A percentile compares a stretch with the other conserved stretches of the same genome.
Conservation (phyloP, 2,888 invertebrate genomes). For the Xylocampa areola region DNA sequence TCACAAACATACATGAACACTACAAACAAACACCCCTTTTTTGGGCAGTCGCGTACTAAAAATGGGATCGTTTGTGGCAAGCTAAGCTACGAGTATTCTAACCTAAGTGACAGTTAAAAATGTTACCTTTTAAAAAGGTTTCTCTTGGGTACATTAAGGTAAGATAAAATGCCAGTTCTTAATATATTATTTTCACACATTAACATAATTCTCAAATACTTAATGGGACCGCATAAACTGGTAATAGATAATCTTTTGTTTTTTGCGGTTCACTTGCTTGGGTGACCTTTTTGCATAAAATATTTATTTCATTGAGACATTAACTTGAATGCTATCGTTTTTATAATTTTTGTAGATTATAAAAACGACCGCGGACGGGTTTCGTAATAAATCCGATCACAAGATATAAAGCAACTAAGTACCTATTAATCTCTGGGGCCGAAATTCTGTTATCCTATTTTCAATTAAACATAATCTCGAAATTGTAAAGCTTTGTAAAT, state of each 20-base stretch:
- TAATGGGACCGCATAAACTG: constrained; percentile 10
- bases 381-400: too few relatives aligned
- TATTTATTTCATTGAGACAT: too few relatives aligned
- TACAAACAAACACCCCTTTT: too few relatives aligned
- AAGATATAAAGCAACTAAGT: too few relatives aligned
- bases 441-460: constrained; percentile 7
- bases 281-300: not conserved
- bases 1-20: too few relatives aligned
- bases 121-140: constrained; percentile 16
- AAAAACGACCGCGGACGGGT: too few relatives aligned
- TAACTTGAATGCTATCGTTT: too few relatives aligned
- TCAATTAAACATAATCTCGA: constrained; percentile 20
- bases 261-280: constrained; percentile 12
- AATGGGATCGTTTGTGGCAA: constrained; percentile 20
- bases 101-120: constrained; percentile 8
- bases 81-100: constrained; percentile 9
- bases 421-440: constrained; percentile 9
- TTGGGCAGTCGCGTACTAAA: too few relatives aligned
- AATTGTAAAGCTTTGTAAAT: constrained; percentile 26
- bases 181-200: constrained; percentile 16
- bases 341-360: too few relatives aligned
- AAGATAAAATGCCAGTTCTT: constrained; percentile 16
- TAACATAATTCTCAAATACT: constrained; percentile 29
- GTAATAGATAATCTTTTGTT: constrained; percentile 6
- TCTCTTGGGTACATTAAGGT: constrained; percentile 11